Evolutionary conservation across 2,797 vertebrate species (phyloP).

Genomic region (Miichthys miiuy): DNA sequence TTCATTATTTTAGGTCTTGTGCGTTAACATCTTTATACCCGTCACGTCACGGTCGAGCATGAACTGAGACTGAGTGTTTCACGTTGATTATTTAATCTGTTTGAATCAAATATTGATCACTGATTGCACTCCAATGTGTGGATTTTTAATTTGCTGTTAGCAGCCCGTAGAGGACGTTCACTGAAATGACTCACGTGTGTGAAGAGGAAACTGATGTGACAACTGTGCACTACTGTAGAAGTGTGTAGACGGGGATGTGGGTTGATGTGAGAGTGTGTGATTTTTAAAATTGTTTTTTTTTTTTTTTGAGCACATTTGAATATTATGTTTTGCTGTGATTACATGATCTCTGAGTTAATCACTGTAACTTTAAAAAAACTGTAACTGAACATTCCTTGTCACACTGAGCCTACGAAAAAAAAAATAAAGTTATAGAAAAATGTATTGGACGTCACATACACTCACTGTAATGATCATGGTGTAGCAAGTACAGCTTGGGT

Average conservation of each 20-base stretch:
- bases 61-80: neutral
- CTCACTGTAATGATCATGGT: neutral
- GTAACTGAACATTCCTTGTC: constrained; percentile 64
- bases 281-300: constrained; percentile 29
- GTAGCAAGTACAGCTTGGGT: neutral
- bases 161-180: constrained; percentile 12
- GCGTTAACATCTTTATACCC: neutral
- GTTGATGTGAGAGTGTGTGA: constrained; percentile 21
- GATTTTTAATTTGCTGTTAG: neutral
- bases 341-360: constrained; percentile 31
- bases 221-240: constrained; percentile 40
- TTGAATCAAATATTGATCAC: constrained; percentile 25
- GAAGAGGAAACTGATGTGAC: constrained; percentile 12
- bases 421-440: constrained; percentile 46
- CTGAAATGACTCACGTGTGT: constrained; percentile 5
- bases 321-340: constrained; percentile 46
- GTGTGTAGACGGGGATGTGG: constrained; percentile 21
- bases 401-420: constrained; percentile 43
- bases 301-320: constrained; percentile 36
- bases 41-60: neutral
- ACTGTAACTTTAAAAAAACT: constrained; percentile 42
- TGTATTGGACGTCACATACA: constrained; percentile 1
- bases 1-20: neutral
- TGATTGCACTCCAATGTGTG: constrained; percentile 21
- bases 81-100: constrained; percentile 22